These are phyloP conservation scores for Menura novaehollandiae DNA, from an alignment of 2,113 vertebrate species.

Conservation along the genomic window DNA sequence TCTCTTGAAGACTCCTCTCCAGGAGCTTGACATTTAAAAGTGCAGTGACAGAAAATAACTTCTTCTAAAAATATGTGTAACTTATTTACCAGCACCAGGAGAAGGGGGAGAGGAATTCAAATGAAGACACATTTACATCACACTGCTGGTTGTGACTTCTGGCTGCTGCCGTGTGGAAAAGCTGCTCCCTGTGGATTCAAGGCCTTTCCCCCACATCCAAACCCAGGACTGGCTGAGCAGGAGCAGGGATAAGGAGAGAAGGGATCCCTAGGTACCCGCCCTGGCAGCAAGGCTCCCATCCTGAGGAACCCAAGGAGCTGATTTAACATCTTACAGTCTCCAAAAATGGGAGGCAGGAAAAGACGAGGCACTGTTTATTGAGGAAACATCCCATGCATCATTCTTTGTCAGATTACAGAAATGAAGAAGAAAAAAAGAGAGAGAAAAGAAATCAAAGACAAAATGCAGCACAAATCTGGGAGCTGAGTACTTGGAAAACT, in stretches of 20 bases:
- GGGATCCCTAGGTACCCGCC: not conserved
- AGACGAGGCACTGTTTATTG: not conserved
- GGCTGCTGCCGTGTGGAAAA: not conserved
- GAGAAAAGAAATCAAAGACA: not conserved
- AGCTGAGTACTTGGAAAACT: not conserved
- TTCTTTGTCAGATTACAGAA: not conserved
- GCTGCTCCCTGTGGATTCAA: not conserved
- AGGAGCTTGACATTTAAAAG: constrained; percentile 59
- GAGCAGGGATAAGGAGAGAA: not conserved
- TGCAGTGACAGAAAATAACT: constrained; percentile 53
- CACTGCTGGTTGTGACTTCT: not conserved
- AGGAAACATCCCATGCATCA: not conserved
- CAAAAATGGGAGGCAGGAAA: not conserved
- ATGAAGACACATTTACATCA: not conserved
- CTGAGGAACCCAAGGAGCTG: not conserved
- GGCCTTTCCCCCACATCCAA: not conserved
- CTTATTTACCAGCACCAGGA: constrained; percentile 46
- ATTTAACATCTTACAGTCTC: not conserved
- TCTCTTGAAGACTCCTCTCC: constrained; percentile 19
- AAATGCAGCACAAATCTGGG: not conserved
- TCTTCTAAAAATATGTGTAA: constrained; percentile 50
- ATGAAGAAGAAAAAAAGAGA: not conserved
- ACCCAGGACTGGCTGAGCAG: not conserved
- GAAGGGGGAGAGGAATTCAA: constrained; percentile 15
- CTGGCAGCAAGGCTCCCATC: not conserved